Conservation (phyloP, 2,113 vertebrate species). For the Hystrix cristata region DNA sequence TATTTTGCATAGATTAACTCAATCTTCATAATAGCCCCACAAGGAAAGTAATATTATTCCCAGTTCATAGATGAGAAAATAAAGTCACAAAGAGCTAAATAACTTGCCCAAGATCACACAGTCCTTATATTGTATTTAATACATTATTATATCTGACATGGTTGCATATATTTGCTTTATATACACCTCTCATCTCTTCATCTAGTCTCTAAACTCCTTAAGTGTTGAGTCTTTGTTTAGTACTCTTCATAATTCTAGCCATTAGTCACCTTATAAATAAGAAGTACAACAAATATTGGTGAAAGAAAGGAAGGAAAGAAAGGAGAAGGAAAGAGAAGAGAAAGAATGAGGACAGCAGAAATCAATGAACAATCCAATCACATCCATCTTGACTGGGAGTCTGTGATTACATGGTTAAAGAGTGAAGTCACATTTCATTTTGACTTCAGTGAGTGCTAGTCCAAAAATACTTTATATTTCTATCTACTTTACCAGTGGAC, state of each 20-base stretch:
- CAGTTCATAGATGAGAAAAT: not conserved
- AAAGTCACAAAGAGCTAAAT: not conserved
- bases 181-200: not conserved
- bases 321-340: not conserved
- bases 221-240: not conserved
- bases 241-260: not conserved
- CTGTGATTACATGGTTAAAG: not conserved
- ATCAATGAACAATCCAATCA: not conserved
- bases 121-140: not conserved
- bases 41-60: not conserved
- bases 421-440: conserved; percentile 40
- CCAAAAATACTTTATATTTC: not conserved
- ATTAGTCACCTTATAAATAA: not conserved
- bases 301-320: not conserved
- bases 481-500: not conserved
- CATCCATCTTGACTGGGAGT: not conserved
- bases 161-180: not conserved
- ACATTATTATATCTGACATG: not conserved
- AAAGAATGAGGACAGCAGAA: not conserved
- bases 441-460: not conserved
- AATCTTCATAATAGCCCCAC: not conserved
- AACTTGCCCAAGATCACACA: not conserved
- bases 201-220: not conserved
- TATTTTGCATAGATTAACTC: not conserved
- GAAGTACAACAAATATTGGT: not conserved